phyloP scores from a whole-genome alignment of 2,888 invertebrate species.

The Drosophila sordidapex region DNA sequence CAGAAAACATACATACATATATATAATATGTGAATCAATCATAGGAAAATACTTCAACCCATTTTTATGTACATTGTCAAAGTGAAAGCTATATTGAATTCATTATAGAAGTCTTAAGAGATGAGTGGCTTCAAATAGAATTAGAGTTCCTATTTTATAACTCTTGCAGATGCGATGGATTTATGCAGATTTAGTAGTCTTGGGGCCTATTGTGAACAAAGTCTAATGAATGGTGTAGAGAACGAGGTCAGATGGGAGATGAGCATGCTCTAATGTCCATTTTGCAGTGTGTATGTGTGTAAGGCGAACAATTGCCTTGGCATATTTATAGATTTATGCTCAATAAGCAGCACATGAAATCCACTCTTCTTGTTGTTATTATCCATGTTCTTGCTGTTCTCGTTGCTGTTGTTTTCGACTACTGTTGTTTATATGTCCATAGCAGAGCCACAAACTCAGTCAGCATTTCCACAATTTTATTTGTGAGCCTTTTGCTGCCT shows the following conservation, averaged over 20 bases:
- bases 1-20: neutral
- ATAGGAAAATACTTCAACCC: neutral
- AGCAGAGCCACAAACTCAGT: slow-evolving; percentile 57
- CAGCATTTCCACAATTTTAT: slow-evolving; percentile 50
- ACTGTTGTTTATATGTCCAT: slow-evolving; percentile 52
- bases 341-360: slow-evolving; percentile 53
- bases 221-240: slow-evolving; percentile 26
- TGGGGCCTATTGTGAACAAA: slow-evolving; percentile 14
- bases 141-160: neutral
- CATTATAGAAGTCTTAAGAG: neutral
- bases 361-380: slow-evolving; percentile 32
- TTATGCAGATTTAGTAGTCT: slow-evolving; percentile 14
- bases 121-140: slow-evolving; percentile 13
- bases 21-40: neutral
- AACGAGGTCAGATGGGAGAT: slow-evolving; percentile 57
- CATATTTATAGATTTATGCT: slow-evolving; percentile 67
- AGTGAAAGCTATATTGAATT: neutral
- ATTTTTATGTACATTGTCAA: neutral
- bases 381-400: slow-evolving; percentile 5
- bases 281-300: slow-evolving; percentile 15
- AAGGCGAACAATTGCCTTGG: slow-evolving; percentile 53
- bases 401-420: slow-evolving; percentile 34
- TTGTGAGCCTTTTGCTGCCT: slow-evolving; percentile 49
- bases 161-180: slow-evolving; percentile 1
- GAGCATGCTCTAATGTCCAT: slow-evolving; percentile 23